These are phyloP conservation scores for Glyphotaelius pellucidus DNA, from an alignment of 2,888 invertebrate genomes.

Conservation along the genomic window DNA sequence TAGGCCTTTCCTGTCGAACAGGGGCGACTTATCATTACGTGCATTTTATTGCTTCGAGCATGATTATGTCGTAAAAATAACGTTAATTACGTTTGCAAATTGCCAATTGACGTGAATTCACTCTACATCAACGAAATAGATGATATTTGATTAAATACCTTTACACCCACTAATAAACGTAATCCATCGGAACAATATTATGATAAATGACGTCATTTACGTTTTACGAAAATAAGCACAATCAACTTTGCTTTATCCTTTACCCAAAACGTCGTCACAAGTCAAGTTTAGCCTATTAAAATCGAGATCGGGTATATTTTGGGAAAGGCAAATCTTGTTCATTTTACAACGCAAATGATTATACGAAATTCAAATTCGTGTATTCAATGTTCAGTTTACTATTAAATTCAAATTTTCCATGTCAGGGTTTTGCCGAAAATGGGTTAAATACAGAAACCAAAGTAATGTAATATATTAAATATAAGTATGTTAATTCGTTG, in stretches of 20 bases:
- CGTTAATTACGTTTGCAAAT: not conserved
- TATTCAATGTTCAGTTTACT: not conserved
- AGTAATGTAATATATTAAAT: not conserved
- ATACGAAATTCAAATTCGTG: not conserved
- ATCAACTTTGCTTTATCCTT: not conserved
- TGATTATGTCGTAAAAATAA: not conserved
- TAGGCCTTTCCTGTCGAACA: conserved; percentile 18
- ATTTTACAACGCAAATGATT: not conserved
- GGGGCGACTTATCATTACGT: not conserved
- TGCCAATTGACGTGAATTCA: not conserved
- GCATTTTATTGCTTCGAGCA: not conserved
- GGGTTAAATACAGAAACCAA: not conserved
- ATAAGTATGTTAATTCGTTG: not conserved
- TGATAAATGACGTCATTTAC: not conserved
- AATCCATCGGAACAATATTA: not conserved
- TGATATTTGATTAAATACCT: not conserved
- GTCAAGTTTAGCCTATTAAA: not conserved
- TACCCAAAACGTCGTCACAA: not conserved
- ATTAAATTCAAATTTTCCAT: not conserved
- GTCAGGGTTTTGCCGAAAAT: not conserved
- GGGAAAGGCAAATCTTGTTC: not conserved
- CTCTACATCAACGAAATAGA: not conserved
- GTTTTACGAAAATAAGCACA: not conserved
- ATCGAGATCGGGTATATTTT: not conserved
- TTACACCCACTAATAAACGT: not conserved